Evolutionary conservation across 2,113 vertebrate genomes (phyloP).

Genomic region (Neotoma lepida): DNA sequence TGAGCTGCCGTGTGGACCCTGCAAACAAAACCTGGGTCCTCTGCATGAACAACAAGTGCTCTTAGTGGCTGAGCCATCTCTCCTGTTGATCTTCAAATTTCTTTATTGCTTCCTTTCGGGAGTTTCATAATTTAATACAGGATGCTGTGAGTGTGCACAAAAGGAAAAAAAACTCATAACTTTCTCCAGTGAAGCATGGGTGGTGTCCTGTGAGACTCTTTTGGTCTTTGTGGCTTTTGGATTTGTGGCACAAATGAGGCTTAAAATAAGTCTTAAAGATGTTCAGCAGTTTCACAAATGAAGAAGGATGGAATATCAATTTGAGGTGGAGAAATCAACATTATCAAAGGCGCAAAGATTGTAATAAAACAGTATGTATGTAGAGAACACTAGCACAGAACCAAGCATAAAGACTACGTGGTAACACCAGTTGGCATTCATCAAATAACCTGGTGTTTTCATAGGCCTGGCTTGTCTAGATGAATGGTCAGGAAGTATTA

Average conservation of each 20-base stretch:
- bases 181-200: not conserved
- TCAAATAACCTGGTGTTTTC: not conserved
- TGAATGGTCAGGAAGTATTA: not conserved
- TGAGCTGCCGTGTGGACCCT: not conserved
- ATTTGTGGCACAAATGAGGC: not conserved
- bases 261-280: not conserved
- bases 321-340: not conserved
- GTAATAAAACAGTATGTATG: not conserved
- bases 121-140: not conserved
- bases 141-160: not conserved
- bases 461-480: not conserved
- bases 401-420: not conserved
- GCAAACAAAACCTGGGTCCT: not conserved
- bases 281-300: not conserved
- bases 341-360: not conserved
- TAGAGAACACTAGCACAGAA: not conserved
- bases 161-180: not conserved
- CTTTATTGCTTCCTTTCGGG: not conserved
- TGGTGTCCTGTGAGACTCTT: not conserved
- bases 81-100: not conserved
- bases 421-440: not conserved
- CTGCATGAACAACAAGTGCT: not conserved
- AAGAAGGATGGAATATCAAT: not conserved
- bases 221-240: not conserved
- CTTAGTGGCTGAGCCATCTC: not conserved